A percentile compares a stretch with the other conserved stretches of the same genome.
Evolutionary conservation across 2,113 vertebrate species (phyloP).

Genomic region (Ptyas mucosa): DNA sequence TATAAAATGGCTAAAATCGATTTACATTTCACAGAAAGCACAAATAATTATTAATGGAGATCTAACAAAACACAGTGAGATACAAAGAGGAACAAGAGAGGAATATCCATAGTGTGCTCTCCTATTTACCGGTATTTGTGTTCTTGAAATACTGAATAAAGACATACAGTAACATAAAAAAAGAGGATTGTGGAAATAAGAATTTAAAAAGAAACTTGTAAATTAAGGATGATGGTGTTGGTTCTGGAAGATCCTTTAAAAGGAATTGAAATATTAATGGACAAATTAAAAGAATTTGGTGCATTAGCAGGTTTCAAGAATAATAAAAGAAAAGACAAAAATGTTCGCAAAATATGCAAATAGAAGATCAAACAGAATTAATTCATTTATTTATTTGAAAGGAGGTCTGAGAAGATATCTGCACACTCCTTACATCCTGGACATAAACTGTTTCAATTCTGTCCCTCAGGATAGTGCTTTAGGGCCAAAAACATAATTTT

Average conservation of each 20-base stretch:
- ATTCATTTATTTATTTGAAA: not conserved
- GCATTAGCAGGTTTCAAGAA: not conserved
- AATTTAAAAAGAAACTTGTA: not conserved
- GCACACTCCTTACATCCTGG: not conserved
- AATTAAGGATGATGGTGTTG: not conserved
- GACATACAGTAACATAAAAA: not conserved
- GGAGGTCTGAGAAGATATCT: not conserved
- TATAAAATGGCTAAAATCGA: not conserved
- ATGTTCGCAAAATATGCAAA: not conserved
- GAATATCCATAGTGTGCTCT: not conserved
- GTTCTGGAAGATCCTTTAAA: not conserved
- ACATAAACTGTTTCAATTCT: not conserved
- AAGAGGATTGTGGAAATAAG: not conserved
- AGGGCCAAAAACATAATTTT: not conserved
- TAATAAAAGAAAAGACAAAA: not conserved
- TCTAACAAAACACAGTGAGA: not conserved
- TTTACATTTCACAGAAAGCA: not conserved
- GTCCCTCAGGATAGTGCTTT: not conserved
- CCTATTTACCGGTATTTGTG: not conserved
- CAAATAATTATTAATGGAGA: not conserved
- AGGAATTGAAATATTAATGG: not conserved
- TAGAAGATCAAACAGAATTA: not conserved
- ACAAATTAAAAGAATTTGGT: not conserved
- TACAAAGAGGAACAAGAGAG: not conserved
- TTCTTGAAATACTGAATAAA: not conserved